Conservation (phyloP, 35 echinoderm and acorn worm genomes). For the Heliocidaris tuberculata region DNA sequence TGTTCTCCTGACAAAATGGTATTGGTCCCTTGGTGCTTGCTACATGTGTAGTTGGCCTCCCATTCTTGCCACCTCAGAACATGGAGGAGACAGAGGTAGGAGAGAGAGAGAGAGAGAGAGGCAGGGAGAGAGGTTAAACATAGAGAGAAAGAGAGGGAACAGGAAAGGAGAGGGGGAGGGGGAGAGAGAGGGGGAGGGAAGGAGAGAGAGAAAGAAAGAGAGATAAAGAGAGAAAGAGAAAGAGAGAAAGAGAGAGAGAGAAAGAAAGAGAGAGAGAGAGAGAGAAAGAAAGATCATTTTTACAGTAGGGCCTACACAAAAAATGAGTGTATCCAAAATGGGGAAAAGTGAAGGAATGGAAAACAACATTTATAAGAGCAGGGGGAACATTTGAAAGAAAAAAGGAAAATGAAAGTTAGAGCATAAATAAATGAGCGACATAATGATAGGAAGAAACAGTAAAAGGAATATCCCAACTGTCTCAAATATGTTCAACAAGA, state of each 20-base stretch:
- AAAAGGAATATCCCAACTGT: not conserved
- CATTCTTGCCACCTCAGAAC: not conserved
- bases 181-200: not conserved
- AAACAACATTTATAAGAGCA: no score
- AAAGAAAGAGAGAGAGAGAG: no score
- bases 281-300: no score
- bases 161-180: not conserved
- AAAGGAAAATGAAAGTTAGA: not conserved
- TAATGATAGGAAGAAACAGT: not conserved
- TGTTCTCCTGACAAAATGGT: not conserved
- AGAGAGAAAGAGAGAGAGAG: not conserved
- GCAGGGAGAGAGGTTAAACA: no score
- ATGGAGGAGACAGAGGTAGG: not conserved
- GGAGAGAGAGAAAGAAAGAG: not conserved
- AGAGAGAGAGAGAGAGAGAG: not conserved
- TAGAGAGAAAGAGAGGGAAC: no score
- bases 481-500: not conserved
- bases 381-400: no score
- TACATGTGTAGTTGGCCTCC: not conserved
- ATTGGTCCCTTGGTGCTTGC: not conserved
- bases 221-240: not conserved
- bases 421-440: not conserved
- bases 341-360: no score
- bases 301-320: no score
- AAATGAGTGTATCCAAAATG: no score